Percentiles rank a stretch among this genome's conserved stretches.
These are phyloP conservation scores for Brachystomella parvula DNA, from an alignment of 1,140 invertebrate species.

Conservation along the genomic window DNA sequence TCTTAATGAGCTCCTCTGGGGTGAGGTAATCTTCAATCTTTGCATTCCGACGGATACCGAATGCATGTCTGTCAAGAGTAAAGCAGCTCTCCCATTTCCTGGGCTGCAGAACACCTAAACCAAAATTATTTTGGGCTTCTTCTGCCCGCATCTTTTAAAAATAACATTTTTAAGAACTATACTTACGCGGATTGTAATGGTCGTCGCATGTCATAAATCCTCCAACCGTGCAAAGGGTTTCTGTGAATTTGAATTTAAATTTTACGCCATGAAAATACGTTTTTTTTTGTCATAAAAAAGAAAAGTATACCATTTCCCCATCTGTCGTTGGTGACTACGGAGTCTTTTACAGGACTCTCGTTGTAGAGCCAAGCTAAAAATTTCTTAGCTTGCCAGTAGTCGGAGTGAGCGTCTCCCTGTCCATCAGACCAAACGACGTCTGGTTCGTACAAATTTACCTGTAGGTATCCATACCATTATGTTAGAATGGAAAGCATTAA, in stretches of 20 bases:
- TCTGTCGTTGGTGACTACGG: constrained; percentile 77
- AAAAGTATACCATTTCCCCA: constrained; percentile 78
- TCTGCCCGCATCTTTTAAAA: not conserved
- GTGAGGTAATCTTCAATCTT: constrained; percentile 44
- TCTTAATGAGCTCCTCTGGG: constrained; percentile 45
- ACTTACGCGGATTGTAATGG: constrained; percentile 72
- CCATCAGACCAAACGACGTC: constrained; percentile 92
- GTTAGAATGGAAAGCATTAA: too few relatives aligned
- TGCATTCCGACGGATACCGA: constrained; percentile 48
- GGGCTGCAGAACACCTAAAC: constrained; percentile 40
- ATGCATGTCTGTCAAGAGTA: constrained; percentile 51
- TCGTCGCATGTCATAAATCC: constrained; percentile 70
- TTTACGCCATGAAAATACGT: too few relatives aligned
- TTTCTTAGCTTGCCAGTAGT: constrained; percentile 52
- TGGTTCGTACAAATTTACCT: constrained; percentile 63
- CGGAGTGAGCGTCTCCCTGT: constrained; percentile 59
- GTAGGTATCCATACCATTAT: too few relatives aligned
- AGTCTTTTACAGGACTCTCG: constrained; percentile 82
- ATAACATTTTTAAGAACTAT: constrained; percentile 1
- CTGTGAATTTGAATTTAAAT: too few relatives aligned
- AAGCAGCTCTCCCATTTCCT: constrained; percentile 50
- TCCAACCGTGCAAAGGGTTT: constrained; percentile 73
- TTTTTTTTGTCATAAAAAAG: too few relatives aligned
- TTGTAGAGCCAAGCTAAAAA: constrained; percentile 92
- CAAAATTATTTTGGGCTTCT: constrained; percentile 1